Base-by-base conservation (phyloP, 2,888 invertebrate species). In the Luffia ferchaultella region DNA sequence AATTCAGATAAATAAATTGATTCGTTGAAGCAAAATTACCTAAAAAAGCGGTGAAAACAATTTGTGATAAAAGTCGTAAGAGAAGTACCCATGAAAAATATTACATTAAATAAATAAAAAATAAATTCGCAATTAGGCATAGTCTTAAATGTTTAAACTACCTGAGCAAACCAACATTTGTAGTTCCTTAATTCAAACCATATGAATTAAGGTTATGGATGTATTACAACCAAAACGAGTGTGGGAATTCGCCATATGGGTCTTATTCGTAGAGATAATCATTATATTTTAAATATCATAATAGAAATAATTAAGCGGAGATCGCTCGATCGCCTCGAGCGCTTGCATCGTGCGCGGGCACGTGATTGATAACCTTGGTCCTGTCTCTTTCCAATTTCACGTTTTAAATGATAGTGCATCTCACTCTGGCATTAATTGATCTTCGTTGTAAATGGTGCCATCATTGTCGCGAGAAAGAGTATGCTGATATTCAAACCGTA, bases 231-330 rank as follows among this genome's bases (percentile, higher is more conserved):
- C 57, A 58, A 63, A 63, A 62, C 56, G 57, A 67, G 66, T 76
- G 73, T 77, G 75, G 72, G 76, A 78, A 77, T 78, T 78, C 65
- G 73, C 74, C 60, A 72, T 67, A 62, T 62, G 58, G 64, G 55
- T 59, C 59, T 64, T 62, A 70, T 64, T 62, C 64, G 53, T 60
- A 53, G 57, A 67, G 65, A 70, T 73, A 70, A 76, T 76, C 69
- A 76, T 76, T 72, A 77, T 72, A 72, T 69, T 76, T 76, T 73
- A 74, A 76, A 78, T 78, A 82, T 78, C 73, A 82, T 82, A 83
- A 82, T 83, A 82, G 76, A 82, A 82, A 82, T 80, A 80, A 83
- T 82, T 78, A 82, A 75, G 71, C 69, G 58, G 68, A 70, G 73
- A 79, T 76, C 70, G 70, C 62, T 66, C 67, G 71, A 76, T 76